phyloP scores from a whole-genome alignment of 2,797 vertebrate species.

The Coccyzus lansbergi region DNA sequence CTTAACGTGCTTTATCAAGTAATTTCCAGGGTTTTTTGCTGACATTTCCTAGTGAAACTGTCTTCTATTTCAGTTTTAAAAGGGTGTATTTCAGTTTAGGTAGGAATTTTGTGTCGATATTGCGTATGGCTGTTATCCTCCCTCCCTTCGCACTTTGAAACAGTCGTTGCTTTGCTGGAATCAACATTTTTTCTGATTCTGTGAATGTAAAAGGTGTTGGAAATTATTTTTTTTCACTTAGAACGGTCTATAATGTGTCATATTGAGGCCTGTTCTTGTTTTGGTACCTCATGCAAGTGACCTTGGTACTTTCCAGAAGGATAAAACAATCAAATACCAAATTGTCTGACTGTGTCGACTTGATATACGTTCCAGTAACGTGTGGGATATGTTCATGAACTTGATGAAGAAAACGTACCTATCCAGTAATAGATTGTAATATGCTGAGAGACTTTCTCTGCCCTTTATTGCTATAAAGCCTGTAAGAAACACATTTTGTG shows the following conservation, averaged over 20 bases:
- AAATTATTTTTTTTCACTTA: background rate
- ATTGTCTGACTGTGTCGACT: background rate
- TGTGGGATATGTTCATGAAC: background rate
- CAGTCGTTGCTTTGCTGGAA: background rate
- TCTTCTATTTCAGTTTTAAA: background rate
- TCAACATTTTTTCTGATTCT: background rate
- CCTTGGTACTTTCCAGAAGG: conserved; percentile 11
- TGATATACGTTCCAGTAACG: rapidly evolving
- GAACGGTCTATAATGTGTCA: background rate
- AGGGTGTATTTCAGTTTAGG: background rate
- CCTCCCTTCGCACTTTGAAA: background rate
- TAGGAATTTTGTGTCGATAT: background rate
- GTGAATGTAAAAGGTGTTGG: background rate
- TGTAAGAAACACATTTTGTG: background rate
- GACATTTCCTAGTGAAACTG: background rate
- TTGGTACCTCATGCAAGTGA: background rate
- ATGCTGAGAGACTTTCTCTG: background rate
- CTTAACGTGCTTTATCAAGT: background rate
- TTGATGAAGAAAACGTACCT: background rate
- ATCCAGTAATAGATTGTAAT: background rate
- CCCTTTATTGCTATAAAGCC: background rate
- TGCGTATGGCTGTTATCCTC: background rate
- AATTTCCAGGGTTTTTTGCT: background rate
- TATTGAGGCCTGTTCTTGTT: background rate
- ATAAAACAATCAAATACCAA: background rate